Base-by-base conservation (phyloP, 2,113 vertebrate genomes). In the Gasterosteus aculeatus region DNA sequence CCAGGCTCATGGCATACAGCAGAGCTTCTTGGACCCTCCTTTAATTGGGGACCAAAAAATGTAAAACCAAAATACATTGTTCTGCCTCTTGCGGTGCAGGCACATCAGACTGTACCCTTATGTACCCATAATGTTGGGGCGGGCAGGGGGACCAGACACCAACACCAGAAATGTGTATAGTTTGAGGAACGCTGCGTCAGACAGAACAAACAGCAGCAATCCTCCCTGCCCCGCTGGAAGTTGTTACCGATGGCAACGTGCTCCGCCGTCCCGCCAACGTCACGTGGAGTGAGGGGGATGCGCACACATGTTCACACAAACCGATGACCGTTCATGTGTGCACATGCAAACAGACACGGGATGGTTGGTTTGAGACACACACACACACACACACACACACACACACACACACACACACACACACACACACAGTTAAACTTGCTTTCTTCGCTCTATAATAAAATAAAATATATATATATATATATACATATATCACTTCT, bases 241-340 rank as follows among this genome's bases (percentile, higher is more conserved):
- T 73, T 87, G 87, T 87, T 90, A 90, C 80, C 39, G 63, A 92
- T 85, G 86, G 82, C 80, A 72, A 75, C 54, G 3, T 68, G 66
- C 63, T 83, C 54, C 72, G 49, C 65, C 81, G 81, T 58, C 77
- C 72, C 65, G 31, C 56, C 64, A 12, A 42, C 31, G 65, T 70
- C 67, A 69, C 22, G 41, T 77, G 77, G 56, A 7, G 47, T 69
- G 19, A 72, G 44, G 69, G 60, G 61, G 77, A 85, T n/a, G 38
- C 58, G 26, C 69, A 81, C 76, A 77, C 74, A 80, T 41, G 69
- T 56, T 63, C 80, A 76, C 49, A 83, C 78, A 77, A 70, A 42
- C 29, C 35, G 2, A 56, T 72, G 69, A 80, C 63, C 77, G 42
- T 60, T 69, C 75, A 78, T 74, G 59, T 53, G 53, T 59, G 75